These are phyloP conservation scores for Eidolon helvum DNA, from an alignment of 2,113 vertebrate species.

Conservation along the genomic window DNA sequence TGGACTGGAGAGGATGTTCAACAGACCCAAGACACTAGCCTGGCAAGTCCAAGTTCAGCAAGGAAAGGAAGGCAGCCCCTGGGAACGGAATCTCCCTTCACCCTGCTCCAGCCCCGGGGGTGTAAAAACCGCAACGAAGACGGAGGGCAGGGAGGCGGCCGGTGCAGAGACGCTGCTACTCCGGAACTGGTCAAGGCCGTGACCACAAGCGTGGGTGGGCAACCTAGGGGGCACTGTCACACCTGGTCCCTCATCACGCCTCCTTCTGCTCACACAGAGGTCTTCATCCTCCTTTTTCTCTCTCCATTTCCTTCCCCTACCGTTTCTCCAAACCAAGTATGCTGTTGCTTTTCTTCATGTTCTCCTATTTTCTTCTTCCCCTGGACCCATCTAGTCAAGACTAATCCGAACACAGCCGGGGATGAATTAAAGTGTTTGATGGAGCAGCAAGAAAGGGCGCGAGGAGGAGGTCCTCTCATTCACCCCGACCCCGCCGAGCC, in stretches of 20 bases:
- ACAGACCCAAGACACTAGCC: accelerated
- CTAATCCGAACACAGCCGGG: background rate
- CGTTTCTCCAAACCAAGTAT: too few relatives aligned
- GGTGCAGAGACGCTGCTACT: background rate
- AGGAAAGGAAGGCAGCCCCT: background rate
- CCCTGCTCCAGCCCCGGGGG: too few relatives aligned
- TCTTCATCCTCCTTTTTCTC: accelerated
- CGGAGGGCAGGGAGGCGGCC: background rate
- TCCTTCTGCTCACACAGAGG: accelerated
- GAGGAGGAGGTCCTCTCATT: background rate
- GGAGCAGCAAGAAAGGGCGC: background rate
- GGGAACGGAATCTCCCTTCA: background rate
- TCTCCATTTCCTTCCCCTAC: too few relatives aligned
- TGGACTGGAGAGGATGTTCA: too few relatives aligned
- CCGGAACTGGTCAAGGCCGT: background rate
- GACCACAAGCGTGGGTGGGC: background rate
- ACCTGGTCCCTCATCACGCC: too few relatives aligned
- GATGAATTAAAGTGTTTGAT: background rate
- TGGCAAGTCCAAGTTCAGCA: background rate
- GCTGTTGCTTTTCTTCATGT: background rate
- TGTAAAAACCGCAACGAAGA: background rate
- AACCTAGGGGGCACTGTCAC: too few relatives aligned
- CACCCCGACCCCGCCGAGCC: too few relatives aligned
- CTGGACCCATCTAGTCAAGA: background rate
- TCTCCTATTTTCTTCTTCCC: background rate